A percentile compares a stretch with the other conserved stretches of the same genome.
Evolutionary conservation across 2,888 invertebrate genomes (phyloP).

Genomic region (Beris morrisii): DNA sequence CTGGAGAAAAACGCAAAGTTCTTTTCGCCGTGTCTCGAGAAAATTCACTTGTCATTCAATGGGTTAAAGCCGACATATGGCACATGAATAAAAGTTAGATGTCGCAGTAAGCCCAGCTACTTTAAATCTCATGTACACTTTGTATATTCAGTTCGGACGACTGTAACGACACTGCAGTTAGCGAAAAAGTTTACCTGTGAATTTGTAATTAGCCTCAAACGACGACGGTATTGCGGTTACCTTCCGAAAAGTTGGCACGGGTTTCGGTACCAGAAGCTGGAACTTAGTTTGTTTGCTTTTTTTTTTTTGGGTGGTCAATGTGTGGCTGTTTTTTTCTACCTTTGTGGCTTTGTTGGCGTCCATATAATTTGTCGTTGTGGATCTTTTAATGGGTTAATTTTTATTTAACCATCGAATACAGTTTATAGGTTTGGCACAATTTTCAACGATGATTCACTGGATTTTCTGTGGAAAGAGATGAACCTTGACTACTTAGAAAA

Average conservation of each 20-base stretch:
- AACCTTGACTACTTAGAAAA: too few relatives aligned
- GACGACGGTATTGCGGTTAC: conserved; percentile 3
- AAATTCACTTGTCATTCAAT: not conserved
- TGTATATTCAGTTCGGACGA: not conserved
- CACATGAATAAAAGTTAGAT: not conserved
- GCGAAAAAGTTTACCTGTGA: not conserved
- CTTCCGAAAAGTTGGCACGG: conserved; percentile 17
- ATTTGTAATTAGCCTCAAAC: conserved; percentile 3
- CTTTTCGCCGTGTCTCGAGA: not conserved
- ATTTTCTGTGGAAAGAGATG: too few relatives aligned
- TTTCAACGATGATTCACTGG: conserved; percentile 11
- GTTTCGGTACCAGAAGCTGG: conserved; percentile 6
- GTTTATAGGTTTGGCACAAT: conserved; percentile 10
- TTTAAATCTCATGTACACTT: not conserved
- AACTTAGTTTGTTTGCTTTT: not conserved
- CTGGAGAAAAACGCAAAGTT: not conserved
- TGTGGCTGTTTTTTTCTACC: too few relatives aligned
- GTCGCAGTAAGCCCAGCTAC: not conserved
- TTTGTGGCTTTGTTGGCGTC: too few relatives aligned
- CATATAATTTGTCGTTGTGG: not conserved
- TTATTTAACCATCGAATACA: not conserved
- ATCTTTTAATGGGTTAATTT: conserved; percentile 9
- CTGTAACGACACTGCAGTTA: not conserved
- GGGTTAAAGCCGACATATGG: conserved; percentile 4
- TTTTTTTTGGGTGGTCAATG: not conserved